Evolutionary conservation across 2,888 invertebrate species (phyloP).

Genomic region (Cyclophora punctaria): DNA sequence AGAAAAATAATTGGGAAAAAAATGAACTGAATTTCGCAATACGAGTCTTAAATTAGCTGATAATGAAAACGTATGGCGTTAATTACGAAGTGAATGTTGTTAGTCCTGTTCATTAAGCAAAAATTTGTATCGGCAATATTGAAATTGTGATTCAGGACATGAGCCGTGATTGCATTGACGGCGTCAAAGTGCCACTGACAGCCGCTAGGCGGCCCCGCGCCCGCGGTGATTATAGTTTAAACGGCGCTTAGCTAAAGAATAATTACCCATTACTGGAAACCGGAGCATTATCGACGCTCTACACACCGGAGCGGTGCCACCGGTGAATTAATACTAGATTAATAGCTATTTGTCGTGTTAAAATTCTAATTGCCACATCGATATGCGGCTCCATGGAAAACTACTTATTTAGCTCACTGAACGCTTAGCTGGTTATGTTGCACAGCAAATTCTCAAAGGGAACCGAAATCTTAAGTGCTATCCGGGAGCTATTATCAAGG

Average conservation of each 20-base stretch:
- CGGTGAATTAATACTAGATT: conserved; percentile 32
- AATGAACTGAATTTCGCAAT: conserved; percentile 21
- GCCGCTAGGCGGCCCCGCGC: conserved; percentile 26
- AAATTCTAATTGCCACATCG: conserved; percentile 11
- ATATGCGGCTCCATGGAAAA: conserved; percentile 6
- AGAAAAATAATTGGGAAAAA: conserved; percentile 18
- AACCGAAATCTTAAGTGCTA: conserved; percentile 22
- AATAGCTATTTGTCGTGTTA: conserved; percentile 28
- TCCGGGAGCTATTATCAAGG: conserved; percentile 29
- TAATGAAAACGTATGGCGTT: conserved; percentile 48
- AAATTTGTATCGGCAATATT: conserved; percentile 52
- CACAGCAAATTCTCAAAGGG: conserved; percentile 1
- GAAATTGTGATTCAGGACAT: conserved; percentile 47
- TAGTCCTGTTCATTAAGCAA: conserved; percentile 52
- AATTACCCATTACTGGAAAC: conserved; percentile 60
- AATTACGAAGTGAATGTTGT: conserved; percentile 61
- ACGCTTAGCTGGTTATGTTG: neutral
- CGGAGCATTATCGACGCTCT: conserved; percentile 37
- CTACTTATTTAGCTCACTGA: conserved; percentile 1
- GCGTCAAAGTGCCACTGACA: conserved; percentile 38
- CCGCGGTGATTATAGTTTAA: conserved; percentile 56
- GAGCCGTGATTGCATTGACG: conserved; percentile 40
- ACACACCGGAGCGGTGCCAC: conserved; percentile 28
- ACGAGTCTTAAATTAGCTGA: conserved; percentile 36
- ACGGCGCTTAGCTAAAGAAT: conserved; percentile 56